A percentile compares a stretch with the other conserved stretches of the same genome.
These are phyloP conservation scores for Esperia sulphurella DNA, from an alignment of 2,888 invertebrate species.

Conservation along the genomic window DNA sequence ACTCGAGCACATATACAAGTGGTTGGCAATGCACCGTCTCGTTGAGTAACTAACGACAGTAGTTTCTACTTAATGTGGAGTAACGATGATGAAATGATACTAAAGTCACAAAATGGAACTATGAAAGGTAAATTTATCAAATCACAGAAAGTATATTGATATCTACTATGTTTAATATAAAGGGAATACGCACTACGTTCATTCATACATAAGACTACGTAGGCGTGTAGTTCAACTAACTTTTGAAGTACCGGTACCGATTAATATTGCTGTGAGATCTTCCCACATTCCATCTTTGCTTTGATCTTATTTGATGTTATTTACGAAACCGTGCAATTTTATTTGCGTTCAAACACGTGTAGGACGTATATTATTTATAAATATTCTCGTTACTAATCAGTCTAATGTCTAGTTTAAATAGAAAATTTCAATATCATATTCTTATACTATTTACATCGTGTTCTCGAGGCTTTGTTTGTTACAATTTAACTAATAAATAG, in stretches of 20 bases:
- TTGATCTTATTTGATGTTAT: slow-evolving; percentile 26
- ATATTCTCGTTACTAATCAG: too few relatives aligned
- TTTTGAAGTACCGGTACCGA: slow-evolving; percentile 13
- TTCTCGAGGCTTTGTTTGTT: too few relatives aligned
- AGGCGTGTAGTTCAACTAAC: background rate
- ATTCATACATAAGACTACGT: background rate
- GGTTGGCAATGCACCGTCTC: slow-evolving; percentile 35
- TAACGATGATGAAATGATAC: background rate
- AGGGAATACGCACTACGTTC: too few relatives aligned
- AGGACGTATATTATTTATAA: too few relatives aligned
- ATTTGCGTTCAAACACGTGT: slow-evolving; percentile 7
- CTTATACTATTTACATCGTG: too few relatives aligned
- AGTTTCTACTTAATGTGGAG: background rate
- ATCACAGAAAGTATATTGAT: too few relatives aligned
- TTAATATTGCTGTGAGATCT: slow-evolving; percentile 14
- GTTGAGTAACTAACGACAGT: slow-evolving; percentile 1
- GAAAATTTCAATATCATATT: too few relatives aligned
- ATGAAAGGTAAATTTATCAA: too few relatives aligned
- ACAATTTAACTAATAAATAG: too few relatives aligned
- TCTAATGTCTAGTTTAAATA: too few relatives aligned
- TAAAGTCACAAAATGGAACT: background rate
- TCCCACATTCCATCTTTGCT: slow-evolving; percentile 15
- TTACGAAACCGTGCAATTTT: slow-evolving; percentile 10
- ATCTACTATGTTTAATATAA: too few relatives aligned
- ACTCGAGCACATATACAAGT: slow-evolving; percentile 45